A percentile compares a stretch with the other conserved stretches of the same genome.
Evolutionary conservation across 1,140 invertebrate genomes (phyloP).

Genomic region (Drosophila kohkoa): DNA sequence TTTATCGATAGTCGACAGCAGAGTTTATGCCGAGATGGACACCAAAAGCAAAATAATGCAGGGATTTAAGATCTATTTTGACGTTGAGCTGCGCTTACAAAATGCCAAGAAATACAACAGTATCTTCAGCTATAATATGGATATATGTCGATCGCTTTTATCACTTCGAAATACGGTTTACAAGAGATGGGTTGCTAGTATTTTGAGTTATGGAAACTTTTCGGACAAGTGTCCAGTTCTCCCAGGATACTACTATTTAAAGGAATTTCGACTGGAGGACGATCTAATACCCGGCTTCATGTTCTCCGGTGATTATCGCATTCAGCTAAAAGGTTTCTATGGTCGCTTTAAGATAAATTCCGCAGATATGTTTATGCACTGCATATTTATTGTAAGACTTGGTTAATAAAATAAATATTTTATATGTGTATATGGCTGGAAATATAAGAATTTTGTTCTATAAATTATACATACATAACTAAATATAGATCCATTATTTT

Average conservation of each 20-base stretch:
- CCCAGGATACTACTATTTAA: slow-evolving; percentile 50
- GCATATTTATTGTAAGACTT: slow-evolving; percentile 25
- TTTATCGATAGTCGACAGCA: slow-evolving; percentile 15
- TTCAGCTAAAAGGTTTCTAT: slow-evolving; percentile 17
- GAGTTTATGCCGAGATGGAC: slow-evolving; percentile 34
- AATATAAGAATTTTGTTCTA: no score
- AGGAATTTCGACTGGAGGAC: slow-evolving; percentile 29
- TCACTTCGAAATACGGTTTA: slow-evolving; percentile 48
- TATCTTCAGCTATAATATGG: slow-evolving; percentile 48
- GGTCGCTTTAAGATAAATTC: slow-evolving; percentile 31
- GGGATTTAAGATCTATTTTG: slow-evolving; percentile 40
- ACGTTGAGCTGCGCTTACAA: slow-evolving; percentile 45
- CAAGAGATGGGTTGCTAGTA: slow-evolving; percentile 49
- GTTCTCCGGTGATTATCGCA: slow-evolving; percentile 54
- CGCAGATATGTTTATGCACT: slow-evolving; percentile 27
- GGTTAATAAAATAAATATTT: background rate
- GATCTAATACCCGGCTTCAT: slow-evolving; percentile 52
- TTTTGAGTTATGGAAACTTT: slow-evolving; percentile 51
- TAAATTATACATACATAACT: no score
- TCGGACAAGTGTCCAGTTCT: slow-evolving; percentile 50
- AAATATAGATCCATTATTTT: no score
- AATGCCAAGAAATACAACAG: slow-evolving; percentile 45
- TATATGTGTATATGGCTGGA: no score
- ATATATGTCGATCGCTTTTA: slow-evolving; percentile 49
- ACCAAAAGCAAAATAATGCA: slow-evolving; percentile 27